Percentiles rank a stretch among this genome's conserved stretches.
Conservation (phyloP, 2,888 invertebrate genomes). For the Drosophila rubida region DNA sequence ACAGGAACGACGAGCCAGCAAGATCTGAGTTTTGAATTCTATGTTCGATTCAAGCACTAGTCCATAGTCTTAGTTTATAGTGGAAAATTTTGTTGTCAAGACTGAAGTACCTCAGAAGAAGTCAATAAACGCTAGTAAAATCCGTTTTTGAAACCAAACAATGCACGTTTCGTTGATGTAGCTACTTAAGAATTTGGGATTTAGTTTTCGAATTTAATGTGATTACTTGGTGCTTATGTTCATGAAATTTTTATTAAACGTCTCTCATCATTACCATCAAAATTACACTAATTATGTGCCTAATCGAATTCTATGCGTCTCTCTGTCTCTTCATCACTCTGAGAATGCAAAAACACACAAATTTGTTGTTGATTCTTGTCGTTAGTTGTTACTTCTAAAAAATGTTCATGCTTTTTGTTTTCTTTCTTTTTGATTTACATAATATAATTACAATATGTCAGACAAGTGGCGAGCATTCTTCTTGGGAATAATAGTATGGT, state of each 20-base stretch:
- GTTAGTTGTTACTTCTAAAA: constrained; percentile 53
- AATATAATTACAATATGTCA: constrained; percentile 73
- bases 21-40: constrained; percentile 62
- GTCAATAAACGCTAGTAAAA: constrained; percentile 77
- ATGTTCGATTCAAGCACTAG: constrained; percentile 37
- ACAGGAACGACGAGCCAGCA: constrained; percentile 57
- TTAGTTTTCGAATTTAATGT: neutral
- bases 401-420: constrained; percentile 40
- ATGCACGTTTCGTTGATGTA: too few relatives aligned
- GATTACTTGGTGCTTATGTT: constrained; percentile 23
- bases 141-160: constrained; percentile 61
- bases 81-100: constrained; percentile 75
- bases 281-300: constrained; percentile 76
- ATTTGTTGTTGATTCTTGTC: constrained; percentile 27
- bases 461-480: constrained; percentile 54
- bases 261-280: constrained; percentile 59
- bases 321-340: constrained; percentile 20
- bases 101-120: constrained; percentile 81
- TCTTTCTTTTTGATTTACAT: constrained; percentile 64
- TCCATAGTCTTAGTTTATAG: constrained; percentile 74
- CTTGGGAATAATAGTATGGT: constrained; percentile 13
- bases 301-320: constrained; percentile 64
- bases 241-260: constrained; percentile 72
- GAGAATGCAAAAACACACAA: constrained; percentile 62
- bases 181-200: neutral